Evolutionary conservation across 2,797 vertebrate species (phyloP).

Genomic region (Emys orbicularis): DNA sequence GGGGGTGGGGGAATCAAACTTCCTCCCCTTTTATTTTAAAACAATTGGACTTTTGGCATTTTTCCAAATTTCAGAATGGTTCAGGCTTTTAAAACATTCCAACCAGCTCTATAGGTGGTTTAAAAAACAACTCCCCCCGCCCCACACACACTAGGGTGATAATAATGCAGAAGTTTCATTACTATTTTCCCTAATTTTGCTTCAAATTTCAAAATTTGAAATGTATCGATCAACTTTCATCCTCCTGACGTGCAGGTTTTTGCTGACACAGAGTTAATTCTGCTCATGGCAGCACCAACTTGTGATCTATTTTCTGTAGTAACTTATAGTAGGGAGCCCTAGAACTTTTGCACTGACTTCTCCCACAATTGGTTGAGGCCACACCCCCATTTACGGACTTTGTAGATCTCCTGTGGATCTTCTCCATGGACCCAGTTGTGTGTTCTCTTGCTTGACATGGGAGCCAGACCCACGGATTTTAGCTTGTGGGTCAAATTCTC

Average conservation of each 20-base stretch:
- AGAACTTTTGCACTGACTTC: not conserved
- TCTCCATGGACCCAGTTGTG: not conserved
- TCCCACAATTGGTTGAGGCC: not conserved
- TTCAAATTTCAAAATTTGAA: no score
- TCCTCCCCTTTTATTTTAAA: not conserved
- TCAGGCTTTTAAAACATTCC: not conserved
- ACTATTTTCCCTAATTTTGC: not conserved
- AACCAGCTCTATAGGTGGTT: not conserved
- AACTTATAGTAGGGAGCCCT: not conserved
- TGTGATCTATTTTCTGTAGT: not conserved
- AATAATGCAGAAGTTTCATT: not conserved
- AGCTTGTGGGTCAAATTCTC: not conserved
- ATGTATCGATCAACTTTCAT: not conserved
- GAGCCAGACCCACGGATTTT: not conserved
- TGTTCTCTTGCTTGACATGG: not conserved
- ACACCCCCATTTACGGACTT: not conserved
- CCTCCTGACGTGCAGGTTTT: not conserved
- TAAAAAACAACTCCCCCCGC: no score
- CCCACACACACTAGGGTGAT: not conserved
- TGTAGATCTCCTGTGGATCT: not conserved
- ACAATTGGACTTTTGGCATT: not conserved
- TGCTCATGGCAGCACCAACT: not conserved
- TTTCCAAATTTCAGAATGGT: not conserved
- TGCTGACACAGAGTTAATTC: not conserved
- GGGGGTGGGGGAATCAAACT: not conserved